Percentiles rank a stretch among this genome's conserved stretches.
These are phyloP conservation scores for Channallabes apus DNA, from an alignment of 2,797 vertebrate species.

Conservation along the genomic window DNA sequence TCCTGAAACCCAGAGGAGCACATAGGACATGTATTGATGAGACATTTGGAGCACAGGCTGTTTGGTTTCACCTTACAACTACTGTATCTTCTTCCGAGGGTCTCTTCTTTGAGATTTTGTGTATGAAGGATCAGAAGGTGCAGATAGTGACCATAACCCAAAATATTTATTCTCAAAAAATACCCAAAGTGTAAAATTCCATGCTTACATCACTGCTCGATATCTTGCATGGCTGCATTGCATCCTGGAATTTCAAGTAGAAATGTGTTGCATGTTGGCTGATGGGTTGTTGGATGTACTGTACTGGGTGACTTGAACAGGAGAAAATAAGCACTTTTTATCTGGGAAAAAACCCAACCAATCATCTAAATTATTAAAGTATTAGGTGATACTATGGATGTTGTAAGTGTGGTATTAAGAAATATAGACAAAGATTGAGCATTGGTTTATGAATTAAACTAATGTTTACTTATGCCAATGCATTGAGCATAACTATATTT, in stretches of 20 bases:
- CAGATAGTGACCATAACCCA: not conserved
- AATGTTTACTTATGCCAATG: too few species aligned
- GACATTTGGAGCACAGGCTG: slow-evolving; percentile 9
- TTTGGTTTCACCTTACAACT: not conserved
- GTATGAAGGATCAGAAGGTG: not conserved
- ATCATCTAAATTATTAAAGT: too few species aligned
- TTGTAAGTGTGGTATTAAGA: too few species aligned
- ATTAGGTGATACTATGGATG: too few species aligned
- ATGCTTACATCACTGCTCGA: not conserved
- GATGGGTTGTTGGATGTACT: not conserved
- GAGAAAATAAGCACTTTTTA: too few species aligned
- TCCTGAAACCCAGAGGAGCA: not conserved
- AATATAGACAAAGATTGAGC: too few species aligned
- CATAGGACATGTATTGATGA: not conserved
- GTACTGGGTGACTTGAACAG: too few species aligned
- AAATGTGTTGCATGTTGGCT: not conserved
- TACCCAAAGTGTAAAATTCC: not conserved
- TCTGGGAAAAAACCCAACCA: too few species aligned
- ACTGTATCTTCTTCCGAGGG: not conserved
- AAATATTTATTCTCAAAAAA: not conserved
- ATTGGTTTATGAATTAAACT: too few species aligned
- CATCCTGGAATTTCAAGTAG: not conserved
- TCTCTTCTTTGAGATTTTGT: not conserved
- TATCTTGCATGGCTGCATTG: not conserved
- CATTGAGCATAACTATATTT: too few species aligned